Evolutionary conservation across 2,888 invertebrate species (phyloP), one percentile per base, ranked within the genome.

Genomic region (Sesia apiformis): DNA sequence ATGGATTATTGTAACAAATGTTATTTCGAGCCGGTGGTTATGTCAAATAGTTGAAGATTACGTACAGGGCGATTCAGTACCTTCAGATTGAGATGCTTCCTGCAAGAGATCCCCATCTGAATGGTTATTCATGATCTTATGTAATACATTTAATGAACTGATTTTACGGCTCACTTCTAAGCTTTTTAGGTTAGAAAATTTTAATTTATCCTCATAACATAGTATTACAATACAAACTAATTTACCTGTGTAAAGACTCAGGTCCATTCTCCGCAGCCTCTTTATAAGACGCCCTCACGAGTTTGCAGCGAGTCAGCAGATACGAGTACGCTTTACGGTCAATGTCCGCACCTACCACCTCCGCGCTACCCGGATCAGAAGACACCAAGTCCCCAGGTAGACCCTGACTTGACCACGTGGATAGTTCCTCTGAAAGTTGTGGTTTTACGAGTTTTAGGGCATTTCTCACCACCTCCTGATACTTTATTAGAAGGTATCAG

Each of bases 311-410:
- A 0, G 84, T 89, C n/a, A 78, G 60, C 7, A 90, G 67, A 61
- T 86, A 90, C 0, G 72, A 67, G 63, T 79, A 75, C 0, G 89
- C 87, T 52, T 82, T 81, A 0, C 68, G 65, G 53, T 88, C 85
- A 4, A 83, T 58, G 3, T 57, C 69, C 0, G 64, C 58, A 0
- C 82, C 83, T 1, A 84, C 82, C 0, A 66, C 69, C 0, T 58
- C 60, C 0, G 74, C 59, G 40, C 78, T 77, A 0, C 58, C 52
- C 0, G 67, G 58, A 3, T 83, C 83, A 0, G 76, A 68, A 0
- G 84, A 81, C 1, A 88, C 84, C 23, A 90, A 63, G 41, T 86
- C 84, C 0, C 81, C 72, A 0, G 85, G 79, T 0, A 84, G 43
- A 8, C 80, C 72, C 40, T 72, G 63, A 38, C 56, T 63, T 0